These are phyloP conservation scores for Phyllotreta striolata DNA, from an alignment of 2,888 invertebrate genomes.

Conservation along the genomic window DNA sequence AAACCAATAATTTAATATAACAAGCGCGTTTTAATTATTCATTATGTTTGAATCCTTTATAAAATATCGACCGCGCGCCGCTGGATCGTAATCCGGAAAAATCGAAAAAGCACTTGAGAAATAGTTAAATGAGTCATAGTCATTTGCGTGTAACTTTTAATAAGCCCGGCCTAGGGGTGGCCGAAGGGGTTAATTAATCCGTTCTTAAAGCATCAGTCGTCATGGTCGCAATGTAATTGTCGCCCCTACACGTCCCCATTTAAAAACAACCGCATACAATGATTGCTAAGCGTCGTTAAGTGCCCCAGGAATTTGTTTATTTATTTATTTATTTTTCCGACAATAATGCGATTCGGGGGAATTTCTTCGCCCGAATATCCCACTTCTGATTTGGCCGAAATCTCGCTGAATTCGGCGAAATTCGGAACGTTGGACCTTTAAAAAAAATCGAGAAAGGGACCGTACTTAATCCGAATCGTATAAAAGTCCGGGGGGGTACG, in stretches of 20 bases:
- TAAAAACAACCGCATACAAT: slow-evolving; percentile 22
- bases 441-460: too few species aligned
- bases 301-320: neutral
- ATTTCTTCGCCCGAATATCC: neutral
- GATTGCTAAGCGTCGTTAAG: neutral
- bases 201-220: slow-evolving; percentile 53
- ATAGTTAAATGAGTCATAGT: slow-evolving; percentile 56
- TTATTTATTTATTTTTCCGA: too few species aligned
- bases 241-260: slow-evolving; percentile 44
- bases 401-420: neutral
- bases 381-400: slow-evolving; percentile 4
- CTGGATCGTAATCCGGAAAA: neutral
- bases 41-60: too few species aligned
- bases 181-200: slow-evolving; percentile 61
- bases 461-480: slow-evolving; percentile 4
- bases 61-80: slow-evolving; percentile 6
- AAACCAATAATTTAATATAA: too few species aligned
- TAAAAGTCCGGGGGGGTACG: slow-evolving; percentile 5
- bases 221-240: slow-evolving; percentile 59
- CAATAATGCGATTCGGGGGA: too few species aligned
- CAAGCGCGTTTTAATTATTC: too few species aligned
- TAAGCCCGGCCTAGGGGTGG: slow-evolving; percentile 51
- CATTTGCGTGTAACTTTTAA: slow-evolving; percentile 58
- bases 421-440: too few species aligned
- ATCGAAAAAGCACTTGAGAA: slow-evolving; percentile 48